Base-by-base conservation (phyloP, 1,140 invertebrate species). In the Lithobius niger region DNA sequence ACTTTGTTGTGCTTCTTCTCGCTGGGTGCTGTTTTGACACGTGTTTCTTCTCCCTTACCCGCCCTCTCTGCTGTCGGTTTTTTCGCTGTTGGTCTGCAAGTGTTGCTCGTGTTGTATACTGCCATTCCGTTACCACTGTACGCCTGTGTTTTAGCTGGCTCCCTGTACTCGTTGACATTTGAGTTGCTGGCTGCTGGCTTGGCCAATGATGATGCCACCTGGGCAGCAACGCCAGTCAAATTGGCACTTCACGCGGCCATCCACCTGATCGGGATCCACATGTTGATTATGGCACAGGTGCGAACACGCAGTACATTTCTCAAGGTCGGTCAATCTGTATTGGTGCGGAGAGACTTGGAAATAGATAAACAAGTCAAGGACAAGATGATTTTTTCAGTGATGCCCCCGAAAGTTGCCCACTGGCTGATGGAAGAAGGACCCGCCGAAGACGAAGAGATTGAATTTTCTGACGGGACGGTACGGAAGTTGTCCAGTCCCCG, bases 371-470 rank as follows among this genome's bases (percentile, higher is more conserved):
- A 89, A 61, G 73, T 96, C 3, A 96, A 95, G 67, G 91, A 96
- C 66, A 91, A 94, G 68, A 96, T 96, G 90, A 96, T 97, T 65
- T 87, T 91, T 66, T 95, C 89, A 2, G 86, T 97, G 25, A 97
- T 96, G 91, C 91, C 92, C 10, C 86, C 85, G 1, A 86, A 85
- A 65, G 85, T 96, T 1, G 92, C 92, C 0, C 77, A 82, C 56
- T 89, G 87, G 81, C 71, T 93, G 15, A 82, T 93, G 76, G 61
- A 65, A 36, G 80, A 82, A 57, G 82, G 84, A 59, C 80, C 80
- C 55, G 77, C 56, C 16, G 64, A 80, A 4, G 78, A 76, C 25
- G 65, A 59, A 3, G 57, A 62, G 0, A n/a, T 60, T 22, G 61
- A 66, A 36, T 63, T 64, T 19, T 57, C 51, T 6, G 57, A 55